Percentiles rank a stretch among this genome's conserved stretches.
phyloP scores from a whole-genome alignment of 2,113 vertebrate genomes.

The Psittacara wagleri region DNA sequence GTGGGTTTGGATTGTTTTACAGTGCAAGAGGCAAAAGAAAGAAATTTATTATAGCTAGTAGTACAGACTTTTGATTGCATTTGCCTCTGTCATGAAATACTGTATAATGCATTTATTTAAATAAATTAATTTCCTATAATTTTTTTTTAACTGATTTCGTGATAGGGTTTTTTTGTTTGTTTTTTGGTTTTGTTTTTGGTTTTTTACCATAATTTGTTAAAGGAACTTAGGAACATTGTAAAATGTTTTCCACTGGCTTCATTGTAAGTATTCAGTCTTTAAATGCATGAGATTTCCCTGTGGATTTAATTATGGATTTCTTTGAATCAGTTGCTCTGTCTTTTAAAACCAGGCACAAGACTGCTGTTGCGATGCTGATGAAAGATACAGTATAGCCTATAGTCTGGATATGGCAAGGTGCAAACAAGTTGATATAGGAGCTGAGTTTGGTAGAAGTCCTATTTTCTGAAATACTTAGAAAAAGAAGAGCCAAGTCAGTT shows the following conservation, averaged over 20 bases:
- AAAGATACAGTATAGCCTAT: neutral
- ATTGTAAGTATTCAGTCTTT: neutral
- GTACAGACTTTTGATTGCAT: neutral
- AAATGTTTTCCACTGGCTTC: neutral
- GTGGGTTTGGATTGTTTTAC: neutral
- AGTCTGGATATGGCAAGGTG: neutral
- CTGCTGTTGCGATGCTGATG: neutral
- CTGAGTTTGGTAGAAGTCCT: neutral
- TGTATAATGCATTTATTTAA: neutral
- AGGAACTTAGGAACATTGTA: neutral
- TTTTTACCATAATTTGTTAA: neutral
- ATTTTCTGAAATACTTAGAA: neutral
- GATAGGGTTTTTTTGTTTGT: too few species aligned
- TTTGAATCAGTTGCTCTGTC: neutral
- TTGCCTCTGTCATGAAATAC: neutral
- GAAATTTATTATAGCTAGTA: neutral
- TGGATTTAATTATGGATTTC: neutral
- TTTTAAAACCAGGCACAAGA: neutral
- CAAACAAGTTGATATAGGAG: neutral
- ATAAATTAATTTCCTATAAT: neutral
- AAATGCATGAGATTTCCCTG: neutral
- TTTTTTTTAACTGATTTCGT: neutral
- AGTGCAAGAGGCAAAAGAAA: neutral
- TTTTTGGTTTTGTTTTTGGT: neutral
- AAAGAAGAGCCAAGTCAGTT: neutral